Evolutionary conservation across 2,888 invertebrate species (phyloP).

Genomic region (Macropis europaea): DNA sequence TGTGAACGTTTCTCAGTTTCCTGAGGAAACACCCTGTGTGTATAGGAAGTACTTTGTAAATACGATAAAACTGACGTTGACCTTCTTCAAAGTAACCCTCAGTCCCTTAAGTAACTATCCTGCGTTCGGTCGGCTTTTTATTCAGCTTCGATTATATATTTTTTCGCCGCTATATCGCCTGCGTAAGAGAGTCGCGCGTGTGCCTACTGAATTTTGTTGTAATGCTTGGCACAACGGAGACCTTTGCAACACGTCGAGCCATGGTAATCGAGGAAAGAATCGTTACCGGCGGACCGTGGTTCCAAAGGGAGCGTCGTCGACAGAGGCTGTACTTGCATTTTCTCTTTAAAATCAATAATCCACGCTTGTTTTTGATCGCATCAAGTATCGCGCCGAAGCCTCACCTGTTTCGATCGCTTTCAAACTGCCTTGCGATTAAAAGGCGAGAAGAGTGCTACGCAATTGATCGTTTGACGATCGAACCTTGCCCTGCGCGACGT

Average conservation of each 20-base stretch:
- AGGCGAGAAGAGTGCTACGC: slow-evolving; percentile 61
- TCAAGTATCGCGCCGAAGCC: slow-evolving; percentile 47
- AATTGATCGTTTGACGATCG: slow-evolving; percentile 31
- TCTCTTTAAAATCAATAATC: slow-evolving; percentile 33
- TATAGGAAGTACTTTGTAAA: too few relatives aligned
- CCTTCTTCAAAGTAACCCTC: slow-evolving; percentile 31
- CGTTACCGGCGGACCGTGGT: slow-evolving; percentile 31
- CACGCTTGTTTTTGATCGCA: slow-evolving; percentile 48
- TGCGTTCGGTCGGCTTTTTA: slow-evolving; percentile 53
- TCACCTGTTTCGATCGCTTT: slow-evolving; percentile 47
- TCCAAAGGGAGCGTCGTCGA: slow-evolving; percentile 35
- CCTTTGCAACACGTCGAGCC: slow-evolving; percentile 49
- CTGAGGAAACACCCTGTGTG: too few relatives aligned
- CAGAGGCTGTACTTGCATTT: slow-evolving; percentile 25
- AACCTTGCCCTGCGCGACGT: slow-evolving; percentile 5
- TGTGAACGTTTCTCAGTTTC: too few relatives aligned
- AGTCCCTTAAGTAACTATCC: slow-evolving; percentile 22
- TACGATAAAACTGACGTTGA: slow-evolving; percentile 24
- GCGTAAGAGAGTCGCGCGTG: slow-evolving; percentile 62
- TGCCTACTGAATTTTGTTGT: slow-evolving; percentile 60
- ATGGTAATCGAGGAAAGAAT: slow-evolving; percentile 21
- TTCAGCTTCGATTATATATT: slow-evolving; percentile 61
- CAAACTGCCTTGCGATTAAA: slow-evolving; percentile 48
- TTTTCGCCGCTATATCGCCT: slow-evolving; percentile 62
- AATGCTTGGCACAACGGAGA: slow-evolving; percentile 63